A percentile compares a stretch with the other conserved stretches of the same genome.
Evolutionary conservation across 1,140 invertebrate species (phyloP).

Genomic region (Scaptomyza hsui): DNA sequence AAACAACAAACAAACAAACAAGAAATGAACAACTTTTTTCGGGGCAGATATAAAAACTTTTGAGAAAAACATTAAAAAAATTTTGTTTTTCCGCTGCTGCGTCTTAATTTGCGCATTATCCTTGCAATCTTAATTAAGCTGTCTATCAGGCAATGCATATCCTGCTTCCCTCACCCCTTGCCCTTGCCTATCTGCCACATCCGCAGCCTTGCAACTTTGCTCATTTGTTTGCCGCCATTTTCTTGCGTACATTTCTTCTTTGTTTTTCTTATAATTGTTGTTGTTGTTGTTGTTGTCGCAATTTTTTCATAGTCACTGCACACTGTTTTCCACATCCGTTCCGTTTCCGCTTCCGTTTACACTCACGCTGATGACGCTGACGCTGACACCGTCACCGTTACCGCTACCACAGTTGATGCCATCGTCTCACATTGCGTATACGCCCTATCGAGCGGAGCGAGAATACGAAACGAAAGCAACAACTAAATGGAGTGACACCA

Average conservation of each 20-base stretch:
- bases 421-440: constrained; percentile 24
- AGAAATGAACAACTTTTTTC: neutral
- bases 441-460: constrained; percentile 16
- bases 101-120: constrained; percentile 65
- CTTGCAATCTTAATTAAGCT: constrained; percentile 63
- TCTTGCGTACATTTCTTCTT: constrained; percentile 19
- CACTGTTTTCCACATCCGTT: constrained; percentile 32
- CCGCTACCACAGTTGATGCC: neutral
- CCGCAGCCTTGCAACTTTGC: constrained; percentile 16
- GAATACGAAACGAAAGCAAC: neutral
- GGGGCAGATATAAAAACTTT: neutral
- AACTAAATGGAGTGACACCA: constrained; percentile 10
- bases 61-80: neutral
- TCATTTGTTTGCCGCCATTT: constrained; percentile 37
- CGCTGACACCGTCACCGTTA: neutral
- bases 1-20: constrained; percentile 2
- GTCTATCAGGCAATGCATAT: constrained; percentile 34
- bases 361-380: neutral
- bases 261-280: neutral
- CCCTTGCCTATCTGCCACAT: neutral
- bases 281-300: constrained; percentile 21
- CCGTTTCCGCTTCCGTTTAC: constrained; percentile 32
- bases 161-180: neutral
- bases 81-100: constrained; percentile 29
- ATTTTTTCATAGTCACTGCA: constrained; percentile 26